These are phyloP conservation scores for Conistra vaccinii DNA, from an alignment of 2,888 invertebrate genomes.

Conservation along the genomic window DNA sequence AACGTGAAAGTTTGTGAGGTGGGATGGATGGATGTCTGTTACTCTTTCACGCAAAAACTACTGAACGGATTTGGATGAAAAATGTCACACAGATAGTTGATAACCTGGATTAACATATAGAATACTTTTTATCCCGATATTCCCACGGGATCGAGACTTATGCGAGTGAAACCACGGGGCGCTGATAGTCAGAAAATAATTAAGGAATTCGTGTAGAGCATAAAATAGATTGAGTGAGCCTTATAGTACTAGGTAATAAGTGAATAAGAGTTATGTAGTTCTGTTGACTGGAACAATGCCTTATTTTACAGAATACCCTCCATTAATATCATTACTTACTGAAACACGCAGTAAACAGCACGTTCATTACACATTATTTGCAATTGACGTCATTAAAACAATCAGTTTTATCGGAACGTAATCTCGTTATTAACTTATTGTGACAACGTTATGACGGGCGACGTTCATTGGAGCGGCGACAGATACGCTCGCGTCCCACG, in stretches of 20 bases:
- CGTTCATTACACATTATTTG: conserved; percentile 45
- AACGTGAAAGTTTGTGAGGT: too few species aligned
- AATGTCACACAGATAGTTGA: too few species aligned
- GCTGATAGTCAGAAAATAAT: not conserved
- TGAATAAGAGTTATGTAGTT: not conserved
- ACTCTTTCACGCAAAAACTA: too few species aligned
- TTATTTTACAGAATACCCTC: not conserved
- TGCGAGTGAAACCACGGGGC: too few species aligned
- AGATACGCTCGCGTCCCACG: conserved; percentile 68
- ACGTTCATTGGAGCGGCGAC: conserved; percentile 71
- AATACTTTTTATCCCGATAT: too few species aligned
- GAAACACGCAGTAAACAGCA: conserved; percentile 26
- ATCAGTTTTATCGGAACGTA: conserved; percentile 58
- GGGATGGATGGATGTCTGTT: too few species aligned
- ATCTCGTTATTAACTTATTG: conserved; percentile 65
- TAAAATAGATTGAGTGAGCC: not conserved
- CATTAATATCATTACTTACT: conserved; percentile 20
- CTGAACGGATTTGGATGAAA: too few species aligned
- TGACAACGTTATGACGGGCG: conserved; percentile 60
- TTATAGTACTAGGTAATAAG: too few species aligned
- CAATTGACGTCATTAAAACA: conserved; percentile 57
- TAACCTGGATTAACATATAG: too few species aligned
- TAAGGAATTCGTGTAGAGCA: not conserved
- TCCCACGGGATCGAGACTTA: too few species aligned
- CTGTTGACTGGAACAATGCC: not conserved